Conservation (phyloP, 35 echinoderm and acorn worm genomes). For the Apostichopus parvimensis region DNA sequence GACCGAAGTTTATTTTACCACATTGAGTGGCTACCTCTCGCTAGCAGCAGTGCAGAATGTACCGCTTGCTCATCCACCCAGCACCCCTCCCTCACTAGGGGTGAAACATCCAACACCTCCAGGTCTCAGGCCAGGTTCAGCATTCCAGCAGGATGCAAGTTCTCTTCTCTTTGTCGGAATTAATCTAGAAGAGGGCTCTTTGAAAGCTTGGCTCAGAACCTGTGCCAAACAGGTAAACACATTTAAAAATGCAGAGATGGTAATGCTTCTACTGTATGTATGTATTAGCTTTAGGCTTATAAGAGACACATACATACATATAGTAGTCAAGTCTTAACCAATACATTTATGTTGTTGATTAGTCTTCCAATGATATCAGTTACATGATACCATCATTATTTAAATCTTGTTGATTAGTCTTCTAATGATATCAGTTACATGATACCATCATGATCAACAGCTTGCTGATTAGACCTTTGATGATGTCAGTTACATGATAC, state of each 20-base stretch:
- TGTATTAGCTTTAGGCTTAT: no score
- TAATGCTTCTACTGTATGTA: no score
- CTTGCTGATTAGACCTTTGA: no score
- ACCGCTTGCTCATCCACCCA: conserved; percentile 54
- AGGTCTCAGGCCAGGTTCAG: conserved; percentile 43
- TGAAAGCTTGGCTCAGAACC: conserved; percentile 84
- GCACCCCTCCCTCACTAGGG: conserved; percentile 9
- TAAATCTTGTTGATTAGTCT: no score
- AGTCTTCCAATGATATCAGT: no score
- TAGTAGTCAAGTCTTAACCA: no score
- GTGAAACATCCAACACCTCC: conserved; percentile 50
- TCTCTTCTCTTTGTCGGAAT: conserved; percentile 80
- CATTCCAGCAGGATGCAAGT: not conserved
- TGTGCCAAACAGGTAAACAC: conserved; percentile 80
- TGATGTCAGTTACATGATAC: no score
- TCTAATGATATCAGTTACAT: no score
- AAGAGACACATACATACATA: no score
- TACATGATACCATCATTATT: no score
- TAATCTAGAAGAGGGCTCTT: conserved; percentile 50
- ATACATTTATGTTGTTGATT: no score
- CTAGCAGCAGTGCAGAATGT: conserved; percentile 38
- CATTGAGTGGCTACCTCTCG: conserved; percentile 74
- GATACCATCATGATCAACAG: no score
- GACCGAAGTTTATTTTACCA: conserved; percentile 76
- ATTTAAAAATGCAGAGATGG: not conserved